Evolutionary conservation across 2,113 vertebrate genomes (phyloP).

Genomic region (Alethe castanea): DNA sequence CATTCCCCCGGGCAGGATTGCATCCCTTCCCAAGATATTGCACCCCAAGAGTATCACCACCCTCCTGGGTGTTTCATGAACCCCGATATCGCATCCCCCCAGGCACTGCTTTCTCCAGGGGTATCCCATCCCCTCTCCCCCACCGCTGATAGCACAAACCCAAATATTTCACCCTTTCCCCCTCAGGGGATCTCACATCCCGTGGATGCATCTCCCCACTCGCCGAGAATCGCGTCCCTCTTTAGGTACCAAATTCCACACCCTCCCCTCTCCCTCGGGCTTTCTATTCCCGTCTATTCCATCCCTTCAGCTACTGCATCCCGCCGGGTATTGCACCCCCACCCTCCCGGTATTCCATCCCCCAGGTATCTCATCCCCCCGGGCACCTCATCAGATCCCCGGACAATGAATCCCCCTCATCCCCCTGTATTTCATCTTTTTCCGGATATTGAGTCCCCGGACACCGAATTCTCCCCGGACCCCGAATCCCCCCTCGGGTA

Average conservation of each 20-base stretch:
- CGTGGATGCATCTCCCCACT: background rate
- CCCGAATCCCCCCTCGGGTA: rapidly evolving
- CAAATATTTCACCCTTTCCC: background rate
- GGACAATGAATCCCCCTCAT: too few species aligned
- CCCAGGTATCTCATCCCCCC: too few species aligned
- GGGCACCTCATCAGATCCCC: too few species aligned
- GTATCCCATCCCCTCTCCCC: background rate
- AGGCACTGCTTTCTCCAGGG: background rate
- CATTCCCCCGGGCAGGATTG: background rate
- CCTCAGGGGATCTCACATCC: background rate
- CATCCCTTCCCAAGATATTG: background rate
- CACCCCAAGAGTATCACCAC: background rate
- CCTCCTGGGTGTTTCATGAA: background rate
- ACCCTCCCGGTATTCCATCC: too few species aligned
- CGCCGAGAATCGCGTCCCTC: too few species aligned
- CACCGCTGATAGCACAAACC: rapidly evolving
- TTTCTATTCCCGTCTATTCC: too few species aligned
- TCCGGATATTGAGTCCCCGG: rapidly evolving
- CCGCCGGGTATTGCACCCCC: too few species aligned
- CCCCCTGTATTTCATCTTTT: background rate
- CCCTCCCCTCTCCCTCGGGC: too few species aligned
- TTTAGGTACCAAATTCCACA: too few species aligned
- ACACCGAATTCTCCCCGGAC: too few species aligned
- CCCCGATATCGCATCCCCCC: background rate
- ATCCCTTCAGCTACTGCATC: too few species aligned